Conservation (phyloP, 2,797 vertebrate species). For the Cheirogaleus major region DNA sequence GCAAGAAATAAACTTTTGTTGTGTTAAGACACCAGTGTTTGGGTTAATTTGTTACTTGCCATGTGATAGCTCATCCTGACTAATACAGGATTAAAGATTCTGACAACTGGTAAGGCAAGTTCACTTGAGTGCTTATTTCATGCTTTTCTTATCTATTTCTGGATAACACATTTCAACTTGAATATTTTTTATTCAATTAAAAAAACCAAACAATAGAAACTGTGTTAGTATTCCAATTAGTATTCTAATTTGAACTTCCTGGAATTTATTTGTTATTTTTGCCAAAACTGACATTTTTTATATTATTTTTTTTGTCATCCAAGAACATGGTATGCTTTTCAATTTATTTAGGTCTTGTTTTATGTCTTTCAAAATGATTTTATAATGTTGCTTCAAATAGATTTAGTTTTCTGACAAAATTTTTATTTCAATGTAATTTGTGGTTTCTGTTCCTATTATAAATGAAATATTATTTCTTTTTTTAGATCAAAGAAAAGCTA, state of each 20-base stretch:
- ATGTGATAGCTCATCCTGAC: neutral
- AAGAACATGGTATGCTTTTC: neutral
- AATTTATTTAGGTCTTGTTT: slow-evolving; percentile 14
- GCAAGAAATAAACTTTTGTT: neutral
- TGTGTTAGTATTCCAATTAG: neutral
- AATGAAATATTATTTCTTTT: neutral
- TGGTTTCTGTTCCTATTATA: neutral
- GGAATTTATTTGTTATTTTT: neutral
- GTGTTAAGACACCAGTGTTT: neutral
- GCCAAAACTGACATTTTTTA: neutral
- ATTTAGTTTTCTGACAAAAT: neutral
- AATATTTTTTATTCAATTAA: neutral
- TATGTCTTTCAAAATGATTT: neutral
- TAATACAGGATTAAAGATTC: neutral
- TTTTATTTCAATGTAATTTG: neutral
- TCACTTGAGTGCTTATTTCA: neutral
- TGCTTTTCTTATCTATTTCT: neutral
- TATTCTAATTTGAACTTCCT: neutral
- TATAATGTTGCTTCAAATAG: slow-evolving; percentile 20
- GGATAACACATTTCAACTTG: neutral
- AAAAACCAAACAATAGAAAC: neutral
- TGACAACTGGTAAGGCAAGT: neutral
- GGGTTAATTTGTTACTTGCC: neutral
- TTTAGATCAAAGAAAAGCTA: slow-evolving; percentile 32
- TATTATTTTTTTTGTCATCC: neutral